Conservation (phyloP, 2,113 vertebrate genomes). For the Dunckerocampus dactyliophorus region DNA sequence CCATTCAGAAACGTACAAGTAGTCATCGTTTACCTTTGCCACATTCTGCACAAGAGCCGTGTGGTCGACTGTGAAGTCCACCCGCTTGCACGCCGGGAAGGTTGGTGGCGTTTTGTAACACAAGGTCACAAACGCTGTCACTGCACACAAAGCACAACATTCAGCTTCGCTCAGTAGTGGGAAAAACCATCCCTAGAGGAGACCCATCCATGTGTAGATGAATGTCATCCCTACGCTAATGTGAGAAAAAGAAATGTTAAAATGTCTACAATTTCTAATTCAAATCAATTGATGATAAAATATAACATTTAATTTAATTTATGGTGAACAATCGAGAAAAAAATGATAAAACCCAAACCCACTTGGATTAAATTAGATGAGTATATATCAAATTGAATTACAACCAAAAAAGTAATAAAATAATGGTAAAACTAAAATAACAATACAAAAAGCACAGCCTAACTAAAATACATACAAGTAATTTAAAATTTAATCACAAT, state of each 20-base stretch:
- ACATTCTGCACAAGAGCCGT: slow-evolving; percentile 7
- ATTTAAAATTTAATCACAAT: too few species aligned
- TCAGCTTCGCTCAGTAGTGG: not conserved
- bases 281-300: not conserved
- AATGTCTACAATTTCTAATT: too few species aligned
- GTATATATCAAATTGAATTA: not conserved
- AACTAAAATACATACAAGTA: too few species aligned
- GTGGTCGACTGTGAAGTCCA: slow-evolving; percentile 51
- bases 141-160: slow-evolving; percentile 23
- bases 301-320: too few species aligned
- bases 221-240: too few species aligned
- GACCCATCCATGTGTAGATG: too few species aligned
- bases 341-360: too few species aligned
- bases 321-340: not conserved
- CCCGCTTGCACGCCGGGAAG: slow-evolving; percentile 48
- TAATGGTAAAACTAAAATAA: not conserved
- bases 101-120: slow-evolving; percentile 32
- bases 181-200: too few species aligned
- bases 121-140: slow-evolving; percentile 47
- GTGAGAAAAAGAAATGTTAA: too few species aligned
- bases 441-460: not conserved
- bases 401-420: too few species aligned
- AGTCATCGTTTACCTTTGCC: slow-evolving; percentile 40
- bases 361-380: too few species aligned
- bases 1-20: not conserved